Percentiles rank a stretch among this genome's conserved stretches.
Evolutionary conservation across 1,140 invertebrate genomes (phyloP).

Genomic region (Hycleus cichorii): DNA sequence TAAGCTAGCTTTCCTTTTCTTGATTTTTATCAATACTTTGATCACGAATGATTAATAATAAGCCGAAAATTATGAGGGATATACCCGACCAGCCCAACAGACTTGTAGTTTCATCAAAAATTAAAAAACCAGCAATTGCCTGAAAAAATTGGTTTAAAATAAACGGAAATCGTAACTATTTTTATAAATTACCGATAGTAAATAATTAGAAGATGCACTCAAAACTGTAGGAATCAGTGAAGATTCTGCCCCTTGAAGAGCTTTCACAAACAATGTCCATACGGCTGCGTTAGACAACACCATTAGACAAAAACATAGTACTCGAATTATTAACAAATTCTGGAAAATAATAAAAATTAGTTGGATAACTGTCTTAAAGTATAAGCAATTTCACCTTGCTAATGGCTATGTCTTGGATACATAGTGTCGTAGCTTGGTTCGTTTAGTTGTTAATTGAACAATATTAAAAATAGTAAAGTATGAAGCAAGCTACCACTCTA

Average conservation of each 20-base stretch:
- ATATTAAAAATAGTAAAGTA: no score
- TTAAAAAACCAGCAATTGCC: constrained; percentile 22
- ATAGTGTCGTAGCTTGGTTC: no score
- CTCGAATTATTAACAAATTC: constrained; percentile 35
- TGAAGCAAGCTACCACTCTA: no score
- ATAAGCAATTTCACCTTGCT: no score
- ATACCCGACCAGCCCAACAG: constrained; percentile 28
- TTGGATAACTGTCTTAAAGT: no score
- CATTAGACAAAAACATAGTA: constrained; percentile 46
- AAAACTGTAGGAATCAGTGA: constrained; percentile 53
- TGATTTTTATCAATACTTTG: neutral
- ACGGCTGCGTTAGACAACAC: constrained; percentile 50
- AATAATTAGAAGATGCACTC: constrained; percentile 54
- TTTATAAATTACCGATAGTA: constrained; percentile 49
- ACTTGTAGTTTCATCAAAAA: constrained; percentile 27
- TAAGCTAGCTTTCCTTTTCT: no score
- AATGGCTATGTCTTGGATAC: no score
- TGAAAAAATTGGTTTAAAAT: constrained; percentile 14
- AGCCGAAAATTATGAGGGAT: constrained; percentile 17
- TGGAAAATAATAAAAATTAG: constrained; percentile 19
- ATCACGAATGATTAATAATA: constrained; percentile 17
- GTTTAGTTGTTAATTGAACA: no score
- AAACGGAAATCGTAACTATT: neutral
- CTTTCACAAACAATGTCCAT: constrained; percentile 53
- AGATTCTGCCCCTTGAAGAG: constrained; percentile 47